phyloP scores from a whole-genome alignment of 2,888 invertebrate genomes.

The Caradrina kadenii region DNA sequence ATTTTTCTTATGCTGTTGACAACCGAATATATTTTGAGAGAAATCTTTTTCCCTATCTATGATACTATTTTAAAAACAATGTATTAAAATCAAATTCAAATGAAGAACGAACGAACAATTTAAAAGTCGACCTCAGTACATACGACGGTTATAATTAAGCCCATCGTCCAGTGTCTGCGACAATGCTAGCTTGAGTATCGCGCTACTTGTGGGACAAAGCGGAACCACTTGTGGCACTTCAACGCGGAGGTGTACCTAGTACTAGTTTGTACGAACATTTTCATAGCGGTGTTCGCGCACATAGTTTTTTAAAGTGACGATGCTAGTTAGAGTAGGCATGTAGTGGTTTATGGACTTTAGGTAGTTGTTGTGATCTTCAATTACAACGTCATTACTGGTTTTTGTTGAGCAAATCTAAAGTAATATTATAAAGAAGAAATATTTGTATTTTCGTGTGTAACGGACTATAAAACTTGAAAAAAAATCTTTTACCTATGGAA shows the following conservation, averaged over 20 bases:
- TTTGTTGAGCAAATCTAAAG: no score
- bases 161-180: slow-evolving; percentile 42
- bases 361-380: no score
- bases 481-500: no score
- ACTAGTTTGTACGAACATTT: background rate
- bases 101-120: slow-evolving; percentile 44
- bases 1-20: no score
- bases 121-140: slow-evolving; percentile 21
- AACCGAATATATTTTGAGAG: no score
- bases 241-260: slow-evolving; percentile 1
- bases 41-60: no score
- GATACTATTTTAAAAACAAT: slow-evolving; percentile 8
- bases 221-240: slow-evolving; percentile 38
- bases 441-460: no score
- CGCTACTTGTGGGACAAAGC: slow-evolving; percentile 48
- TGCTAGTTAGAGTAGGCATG: background rate
- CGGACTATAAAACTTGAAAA: no score
- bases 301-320: background rate
- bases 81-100: slow-evolving; percentile 30
- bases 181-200: slow-evolving; percentile 56
- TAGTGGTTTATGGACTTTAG: no score
- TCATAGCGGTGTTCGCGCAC: background rate
- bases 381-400: no score
- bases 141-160: slow-evolving; percentile 47
- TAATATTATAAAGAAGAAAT: no score